phyloP scores from a whole-genome alignment of 2,113 vertebrate genomes.

The Tamias sibiricus region DNA sequence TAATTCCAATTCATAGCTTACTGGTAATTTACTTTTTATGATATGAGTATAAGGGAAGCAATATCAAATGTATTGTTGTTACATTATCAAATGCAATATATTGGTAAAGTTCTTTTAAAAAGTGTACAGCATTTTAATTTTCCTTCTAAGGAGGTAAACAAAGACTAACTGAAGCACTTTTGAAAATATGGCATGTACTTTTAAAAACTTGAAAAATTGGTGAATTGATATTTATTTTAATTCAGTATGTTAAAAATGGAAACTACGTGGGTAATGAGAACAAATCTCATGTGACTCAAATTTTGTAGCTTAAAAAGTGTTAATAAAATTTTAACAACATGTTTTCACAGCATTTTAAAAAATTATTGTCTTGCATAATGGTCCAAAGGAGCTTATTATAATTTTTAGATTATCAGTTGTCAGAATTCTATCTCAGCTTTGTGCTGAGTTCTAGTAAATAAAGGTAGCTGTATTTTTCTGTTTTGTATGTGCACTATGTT shows the following conservation, averaged over 20 bases:
- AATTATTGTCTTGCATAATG: not conserved
- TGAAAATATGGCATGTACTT: not conserved
- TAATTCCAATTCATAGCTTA: not conserved
- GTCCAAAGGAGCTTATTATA: slow-evolving; percentile 18
- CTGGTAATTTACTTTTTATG: not conserved
- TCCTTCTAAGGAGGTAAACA: not conserved
- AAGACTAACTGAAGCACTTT: slow-evolving; percentile 11
- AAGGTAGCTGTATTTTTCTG: slow-evolving; percentile 4
- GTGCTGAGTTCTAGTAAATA: slow-evolving; percentile 8
- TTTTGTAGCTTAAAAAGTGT: slow-evolving; percentile 23
- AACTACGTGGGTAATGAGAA: not conserved
- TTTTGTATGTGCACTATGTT: not conserved
- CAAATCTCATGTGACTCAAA: not conserved
- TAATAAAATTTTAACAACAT: slow-evolving; percentile 6
- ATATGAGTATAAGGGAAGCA: not conserved
- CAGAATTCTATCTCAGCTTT: not conserved
- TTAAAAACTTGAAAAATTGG: not conserved
- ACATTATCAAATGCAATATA: not conserved
- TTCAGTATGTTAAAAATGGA: slow-evolving; percentile 33
- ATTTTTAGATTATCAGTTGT: slow-evolving; percentile 24
- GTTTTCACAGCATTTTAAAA: not conserved
- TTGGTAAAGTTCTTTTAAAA: not conserved
- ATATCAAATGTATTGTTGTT: not conserved
- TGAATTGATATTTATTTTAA: not conserved
- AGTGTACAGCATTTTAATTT: not conserved